phyloP scores from a whole-genome alignment of 2,888 invertebrate genomes.

The Leucoma salicis region DNA sequence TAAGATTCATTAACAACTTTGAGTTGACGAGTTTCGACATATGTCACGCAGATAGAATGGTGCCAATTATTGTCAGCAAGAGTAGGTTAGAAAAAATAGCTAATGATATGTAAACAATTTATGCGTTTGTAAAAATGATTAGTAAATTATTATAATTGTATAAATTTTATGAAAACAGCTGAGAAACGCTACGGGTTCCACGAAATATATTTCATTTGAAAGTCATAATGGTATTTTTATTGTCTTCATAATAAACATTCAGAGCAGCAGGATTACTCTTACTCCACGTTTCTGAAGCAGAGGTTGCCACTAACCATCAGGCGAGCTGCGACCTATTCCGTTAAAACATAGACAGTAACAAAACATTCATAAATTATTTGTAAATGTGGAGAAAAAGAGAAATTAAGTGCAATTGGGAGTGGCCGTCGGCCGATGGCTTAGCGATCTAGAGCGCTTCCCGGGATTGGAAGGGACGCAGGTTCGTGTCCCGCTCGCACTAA shows the following conservation, averaged over 20 bases:
- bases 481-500: too few relatives aligned
- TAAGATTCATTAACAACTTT: slow-evolving; percentile 27
- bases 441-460: too few relatives aligned
- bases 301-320: too few relatives aligned
- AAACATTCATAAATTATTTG: too few relatives aligned
- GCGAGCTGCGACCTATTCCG: neutral
- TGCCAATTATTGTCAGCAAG: slow-evolving; percentile 62
- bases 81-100: slow-evolving; percentile 48
- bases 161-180: slow-evolving; percentile 76
- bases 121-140: slow-evolving; percentile 62
- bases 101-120: slow-evolving; percentile 46
- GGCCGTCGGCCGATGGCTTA: too few relatives aligned
- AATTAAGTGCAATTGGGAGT: too few relatives aligned
- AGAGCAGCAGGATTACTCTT: too few relatives aligned
- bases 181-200: slow-evolving; percentile 82
- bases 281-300: too few relatives aligned
- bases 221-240: slow-evolving; percentile 48
- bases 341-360: too few relatives aligned
- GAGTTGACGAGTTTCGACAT: slow-evolving; percentile 34
- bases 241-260: neutral
- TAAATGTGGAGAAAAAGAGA: too few relatives aligned
- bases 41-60: slow-evolving; percentile 48
- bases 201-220: slow-evolving; percentile 78
- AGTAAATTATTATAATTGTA: slow-evolving; percentile 57
- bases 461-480: too few relatives aligned